Base-by-base conservation (phyloP, 2,888 invertebrate species). In the Lysandra bellargus region DNA sequence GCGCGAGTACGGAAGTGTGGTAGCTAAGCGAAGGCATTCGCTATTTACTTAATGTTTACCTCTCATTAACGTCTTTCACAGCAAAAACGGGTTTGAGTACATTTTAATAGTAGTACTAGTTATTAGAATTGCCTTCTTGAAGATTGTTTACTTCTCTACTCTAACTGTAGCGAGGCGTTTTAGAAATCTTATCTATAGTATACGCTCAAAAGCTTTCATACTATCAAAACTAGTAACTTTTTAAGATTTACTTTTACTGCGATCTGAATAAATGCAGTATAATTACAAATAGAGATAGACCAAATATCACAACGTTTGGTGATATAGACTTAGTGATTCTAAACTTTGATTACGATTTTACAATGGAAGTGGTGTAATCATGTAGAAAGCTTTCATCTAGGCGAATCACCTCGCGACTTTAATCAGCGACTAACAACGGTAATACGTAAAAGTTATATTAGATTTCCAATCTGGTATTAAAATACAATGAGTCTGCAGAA, bases 1-100 rank as follows among this genome's bases (percentile, higher is more conserved):
- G 88, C 82, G 89, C 84, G 85, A 85, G 91, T 86, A 87, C 91
- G 92, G 93, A 92, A 92, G 89, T 89, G 88, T 88, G 88, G 90
- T 88, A 88, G 90, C 89, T 86, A 85, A 87, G 89, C 88, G 89
- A 88, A 89, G 89, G 88, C 87, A 89, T 89, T 88, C 86, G 88
- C 86, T 88, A 86, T 88, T 87, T 85, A 85, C 86, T 86, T 76
- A 76, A 53, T 76, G 76, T 76, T 76, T 76, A 76, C 57, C 23
- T 76, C 76, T 57, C 76, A 76, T 76, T 76, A 53, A 44, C 76
- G 76, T 33, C 76, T 57, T 17, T 69, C 17, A 37, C 69, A 37
- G 69, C 69, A 69, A 64, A 64, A 64, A 69, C 69, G 33, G 17
- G 69, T 69, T 69, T 69, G 33, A 69, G 69, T 69, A 69, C 69